Evolutionary conservation across 2,113 vertebrate species (phyloP), one percentile per base, ranked within the genome.

Genomic region (Tauraco erythrolophus): DNA sequence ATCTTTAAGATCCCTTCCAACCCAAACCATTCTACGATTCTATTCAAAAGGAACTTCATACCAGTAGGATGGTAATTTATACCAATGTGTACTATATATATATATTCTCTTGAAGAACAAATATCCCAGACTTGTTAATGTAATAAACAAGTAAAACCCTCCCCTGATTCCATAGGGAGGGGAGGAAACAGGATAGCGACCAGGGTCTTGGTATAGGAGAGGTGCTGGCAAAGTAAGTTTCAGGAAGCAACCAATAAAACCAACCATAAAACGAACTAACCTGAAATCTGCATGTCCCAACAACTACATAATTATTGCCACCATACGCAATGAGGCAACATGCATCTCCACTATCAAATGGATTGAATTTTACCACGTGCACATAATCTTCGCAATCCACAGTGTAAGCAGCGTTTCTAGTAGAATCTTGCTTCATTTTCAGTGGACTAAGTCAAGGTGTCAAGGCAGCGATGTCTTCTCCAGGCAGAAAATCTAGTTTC

Each of bases 341-440:
- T 2, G 98, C 86, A 51, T 98, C 98, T 16, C 99, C 99, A 48
- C 98, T 98, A 65, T 98, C 98, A 96, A 99, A 99, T 3, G 99
- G 99, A 97, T 98, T 99, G 98, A 99, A 99, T 97, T 99, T 99
- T 77, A 99, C 99, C 94, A 99, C 99, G 1, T 99, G 99, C 24
- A 99, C 99, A 51, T 99, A 99, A 96, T 99, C 99, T 65, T 99
- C 99, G 30, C 99, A 99, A 10, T 99, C 94, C 92, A 99, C 99
- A 4, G 99, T 98, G 97, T 99, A 99, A 65, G 97, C 97, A 80
- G 98, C 98, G 80, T 97, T 98, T 94, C 98, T 99, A 56, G 98
- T 95, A 5, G 96, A 81, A 75, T 99, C 99, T 89, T 99, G 99
- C 96, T 99, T 99, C 99, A 99, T 99, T 96, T 97, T 98, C 83